These are phyloP conservation scores for Sthenelais limicola DNA, from an alignment of 2,888 invertebrate species.

Conservation along the genomic window DNA sequence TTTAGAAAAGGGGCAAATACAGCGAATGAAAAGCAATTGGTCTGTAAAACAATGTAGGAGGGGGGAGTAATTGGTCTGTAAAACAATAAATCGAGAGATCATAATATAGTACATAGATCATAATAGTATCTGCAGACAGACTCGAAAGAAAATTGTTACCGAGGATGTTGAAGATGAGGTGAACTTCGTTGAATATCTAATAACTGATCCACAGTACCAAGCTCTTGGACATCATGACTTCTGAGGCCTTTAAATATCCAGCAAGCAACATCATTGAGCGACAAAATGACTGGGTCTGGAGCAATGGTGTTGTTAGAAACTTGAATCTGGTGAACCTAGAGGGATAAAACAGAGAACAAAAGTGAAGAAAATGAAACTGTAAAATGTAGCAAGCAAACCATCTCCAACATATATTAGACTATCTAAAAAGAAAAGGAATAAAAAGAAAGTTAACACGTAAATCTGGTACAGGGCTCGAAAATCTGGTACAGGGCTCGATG, in stretches of 20 bases:
- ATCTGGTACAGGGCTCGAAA: no score
- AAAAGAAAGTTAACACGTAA: no score
- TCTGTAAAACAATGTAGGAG: no score
- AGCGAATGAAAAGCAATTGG: no score
- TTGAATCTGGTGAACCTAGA: slow-evolving; percentile 68
- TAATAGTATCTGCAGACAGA: not conserved
- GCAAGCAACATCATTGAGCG: slow-evolving; percentile 69
- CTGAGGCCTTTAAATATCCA: slow-evolving; percentile 69
- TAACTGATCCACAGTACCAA: slow-evolving; percentile 59
- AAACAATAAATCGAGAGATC: no score
- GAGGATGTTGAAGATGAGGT: slow-evolving; percentile 28
- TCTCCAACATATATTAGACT: not conserved
- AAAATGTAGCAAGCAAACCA: not conserved
- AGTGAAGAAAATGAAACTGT: slow-evolving; percentile 3
- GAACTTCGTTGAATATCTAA: slow-evolving; percentile 57
- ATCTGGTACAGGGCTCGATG: no score
- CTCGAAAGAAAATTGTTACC: not conserved
- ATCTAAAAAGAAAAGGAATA: no score
- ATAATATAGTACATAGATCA: no score
- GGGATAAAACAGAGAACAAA: slow-evolving; percentile 12
- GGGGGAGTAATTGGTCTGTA: no score
- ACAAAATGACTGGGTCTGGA: slow-evolving; percentile 67
- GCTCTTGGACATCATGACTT: slow-evolving; percentile 59
- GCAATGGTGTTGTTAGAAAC: slow-evolving; percentile 59
- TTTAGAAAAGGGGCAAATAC: no score